Percentiles rank a stretch among this genome's conserved stretches.
Conservation (phyloP, 2,797 vertebrate genomes). For the Xenopus petersii region DNA sequence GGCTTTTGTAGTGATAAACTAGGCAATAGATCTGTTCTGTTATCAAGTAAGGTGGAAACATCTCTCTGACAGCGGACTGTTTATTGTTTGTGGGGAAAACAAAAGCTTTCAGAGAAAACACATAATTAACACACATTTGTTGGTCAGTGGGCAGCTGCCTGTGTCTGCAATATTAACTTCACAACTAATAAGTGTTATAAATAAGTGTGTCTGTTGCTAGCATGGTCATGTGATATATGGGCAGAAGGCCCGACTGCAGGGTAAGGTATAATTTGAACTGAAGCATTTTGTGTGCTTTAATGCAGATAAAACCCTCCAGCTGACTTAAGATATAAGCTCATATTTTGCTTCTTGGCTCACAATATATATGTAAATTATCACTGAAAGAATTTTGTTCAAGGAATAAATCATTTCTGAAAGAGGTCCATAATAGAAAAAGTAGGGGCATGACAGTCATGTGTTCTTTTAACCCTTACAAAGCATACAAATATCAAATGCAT, state of each 20-base stretch:
- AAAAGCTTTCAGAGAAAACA: neutral
- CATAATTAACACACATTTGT: neutral
- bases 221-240: neutral
- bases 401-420: too few species aligned
- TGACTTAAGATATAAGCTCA: too few species aligned
- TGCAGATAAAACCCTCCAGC: too few species aligned
- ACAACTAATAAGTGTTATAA: neutral
- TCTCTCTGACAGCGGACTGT: neutral
- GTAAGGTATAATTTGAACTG: neutral
- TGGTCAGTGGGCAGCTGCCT: neutral
- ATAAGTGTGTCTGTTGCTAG: neutral
- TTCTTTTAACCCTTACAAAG: too few species aligned
- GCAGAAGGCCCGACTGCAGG: neutral
- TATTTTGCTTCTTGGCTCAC: too few species aligned
- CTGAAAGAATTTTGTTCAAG: too few species aligned
- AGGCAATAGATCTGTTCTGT: neutral
- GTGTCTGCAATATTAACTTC: too few species aligned
- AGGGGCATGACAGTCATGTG: too few species aligned
- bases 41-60: neutral
- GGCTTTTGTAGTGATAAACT: neutral
- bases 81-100: neutral
- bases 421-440: too few species aligned
- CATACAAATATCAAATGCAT: too few species aligned
- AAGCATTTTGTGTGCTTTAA: too few species aligned
- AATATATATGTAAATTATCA: too few species aligned